Conservation (phyloP, 1,140 invertebrate genomes). For the Platorchestia sp. region DNA sequence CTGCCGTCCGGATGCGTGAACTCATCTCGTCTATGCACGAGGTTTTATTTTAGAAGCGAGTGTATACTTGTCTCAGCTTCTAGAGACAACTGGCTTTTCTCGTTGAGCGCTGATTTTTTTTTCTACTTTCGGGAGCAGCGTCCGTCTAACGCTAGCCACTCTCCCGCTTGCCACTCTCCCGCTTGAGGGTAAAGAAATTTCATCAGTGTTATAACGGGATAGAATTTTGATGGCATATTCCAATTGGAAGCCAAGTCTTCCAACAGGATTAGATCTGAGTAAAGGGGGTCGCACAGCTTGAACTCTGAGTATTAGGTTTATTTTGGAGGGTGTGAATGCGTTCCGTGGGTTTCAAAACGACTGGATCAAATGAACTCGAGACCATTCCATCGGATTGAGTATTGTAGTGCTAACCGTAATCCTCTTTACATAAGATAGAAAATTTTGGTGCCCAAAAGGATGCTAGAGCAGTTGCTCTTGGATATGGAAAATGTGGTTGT, state of each 20-base stretch:
- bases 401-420: not conserved
- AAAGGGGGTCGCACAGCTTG: too few relatives aligned
- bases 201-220: not conserved
- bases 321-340: not conserved
- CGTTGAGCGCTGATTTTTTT: not conserved
- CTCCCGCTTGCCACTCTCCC: not conserved
- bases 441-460: too few relatives aligned
- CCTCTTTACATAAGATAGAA: not conserved
- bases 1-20: too few relatives aligned
- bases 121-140: not conserved
- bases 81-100: not conserved
- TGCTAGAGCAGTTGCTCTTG: too few relatives aligned
- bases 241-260: not conserved
- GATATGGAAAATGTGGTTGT: too few relatives aligned
- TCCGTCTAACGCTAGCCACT: not conserved
- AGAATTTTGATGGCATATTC: not conserved
- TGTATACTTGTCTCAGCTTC: not conserved
- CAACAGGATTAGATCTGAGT: not conserved
- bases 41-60: too few relatives aligned
- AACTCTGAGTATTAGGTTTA: not conserved
- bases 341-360: not conserved
- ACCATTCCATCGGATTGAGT: not conserved
- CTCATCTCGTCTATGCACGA: too few relatives aligned
- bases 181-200: not conserved
- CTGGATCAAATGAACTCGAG: not conserved